These are phyloP conservation scores for Latrodectus hesperus DNA, from an alignment of 2,888 invertebrate genomes.

Conservation along the genomic window DNA sequence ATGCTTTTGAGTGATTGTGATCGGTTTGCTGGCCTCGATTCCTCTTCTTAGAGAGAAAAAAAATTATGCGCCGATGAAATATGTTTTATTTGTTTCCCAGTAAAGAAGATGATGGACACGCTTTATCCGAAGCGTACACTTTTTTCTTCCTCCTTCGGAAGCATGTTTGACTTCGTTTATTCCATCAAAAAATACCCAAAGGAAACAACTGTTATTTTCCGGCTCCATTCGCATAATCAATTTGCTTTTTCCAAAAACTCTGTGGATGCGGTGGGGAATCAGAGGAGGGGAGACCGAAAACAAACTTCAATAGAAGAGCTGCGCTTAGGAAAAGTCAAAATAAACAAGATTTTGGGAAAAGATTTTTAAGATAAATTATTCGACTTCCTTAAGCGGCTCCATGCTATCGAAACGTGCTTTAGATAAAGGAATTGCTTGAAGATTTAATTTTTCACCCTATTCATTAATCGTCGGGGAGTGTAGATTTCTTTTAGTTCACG, in stretches of 20 bases:
- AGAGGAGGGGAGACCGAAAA: constrained; percentile 7
- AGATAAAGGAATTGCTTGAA: constrained; percentile 58
- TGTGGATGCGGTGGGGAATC: constrained; percentile 24
- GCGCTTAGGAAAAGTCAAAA: constrained; percentile 53
- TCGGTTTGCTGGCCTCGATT: constrained; percentile 39
- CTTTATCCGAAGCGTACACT: constrained; percentile 31
- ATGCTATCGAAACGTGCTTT: constrained; percentile 49
- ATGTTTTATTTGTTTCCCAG: constrained; percentile 66
- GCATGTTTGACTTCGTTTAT: constrained; percentile 57
- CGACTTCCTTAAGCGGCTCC: constrained; percentile 53
- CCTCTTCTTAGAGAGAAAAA: constrained; percentile 26
- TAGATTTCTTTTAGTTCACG: constrained; percentile 27
- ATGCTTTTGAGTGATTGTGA: constrained; percentile 62
- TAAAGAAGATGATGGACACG: constrained; percentile 66
- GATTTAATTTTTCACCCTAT: constrained; percentile 60
- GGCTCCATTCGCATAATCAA: constrained; percentile 67
- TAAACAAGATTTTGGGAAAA: constrained; percentile 56
- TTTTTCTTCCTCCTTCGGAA: constrained; percentile 26
- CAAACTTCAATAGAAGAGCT: constrained; percentile 35
- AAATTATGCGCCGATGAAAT: constrained; percentile 54
- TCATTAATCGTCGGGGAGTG: constrained; percentile 53
- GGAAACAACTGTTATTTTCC: constrained; percentile 66
- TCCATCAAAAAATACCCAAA: constrained; percentile 64
- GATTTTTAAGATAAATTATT: constrained; percentile 67
- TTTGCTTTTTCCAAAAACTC: constrained; percentile 50